These are phyloP conservation scores for Rhopalosiphum maidis DNA, from an alignment of 1,140 invertebrate genomes.

Conservation along the genomic window DNA sequence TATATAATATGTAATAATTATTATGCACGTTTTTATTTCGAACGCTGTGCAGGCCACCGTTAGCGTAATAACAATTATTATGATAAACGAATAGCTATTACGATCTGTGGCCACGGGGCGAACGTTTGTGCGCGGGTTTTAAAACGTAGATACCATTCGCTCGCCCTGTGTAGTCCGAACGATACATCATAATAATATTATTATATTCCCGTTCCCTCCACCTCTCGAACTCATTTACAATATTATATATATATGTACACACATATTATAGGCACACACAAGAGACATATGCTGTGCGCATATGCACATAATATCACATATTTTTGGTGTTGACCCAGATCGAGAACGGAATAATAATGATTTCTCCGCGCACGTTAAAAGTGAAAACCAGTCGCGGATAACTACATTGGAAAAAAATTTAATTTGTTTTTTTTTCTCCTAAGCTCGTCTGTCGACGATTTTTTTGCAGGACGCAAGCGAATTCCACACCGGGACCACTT, in stretches of 20 bases:
- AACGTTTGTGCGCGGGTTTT: neutral
- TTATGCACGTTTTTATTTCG: neutral
- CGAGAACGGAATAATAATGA: slow-evolving; percentile 31
- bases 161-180: neutral
- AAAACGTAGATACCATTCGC: neutral
- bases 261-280: neutral
- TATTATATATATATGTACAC: neutral
- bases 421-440: neutral
- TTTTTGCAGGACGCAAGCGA: neutral
- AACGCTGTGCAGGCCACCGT: neutral
- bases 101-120: neutral
- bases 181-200: neutral
- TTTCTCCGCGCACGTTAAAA: slow-evolving; percentile 33
- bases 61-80: slow-evolving; percentile 12
- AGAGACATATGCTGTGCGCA: neutral
- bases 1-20: neutral
- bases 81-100: neutral
- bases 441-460: slow-evolving; percentile 11
- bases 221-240: neutral
- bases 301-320: neutral
- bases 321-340: slow-evolving; percentile 29
- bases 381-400: slow-evolving; percentile 36
- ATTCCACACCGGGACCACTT: slow-evolving; percentile 11
- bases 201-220: neutral
- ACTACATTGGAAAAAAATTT: neutral